Evolutionary conservation across 2,113 vertebrate genomes (phyloP).

Genomic region (Caracal caracal): DNA sequence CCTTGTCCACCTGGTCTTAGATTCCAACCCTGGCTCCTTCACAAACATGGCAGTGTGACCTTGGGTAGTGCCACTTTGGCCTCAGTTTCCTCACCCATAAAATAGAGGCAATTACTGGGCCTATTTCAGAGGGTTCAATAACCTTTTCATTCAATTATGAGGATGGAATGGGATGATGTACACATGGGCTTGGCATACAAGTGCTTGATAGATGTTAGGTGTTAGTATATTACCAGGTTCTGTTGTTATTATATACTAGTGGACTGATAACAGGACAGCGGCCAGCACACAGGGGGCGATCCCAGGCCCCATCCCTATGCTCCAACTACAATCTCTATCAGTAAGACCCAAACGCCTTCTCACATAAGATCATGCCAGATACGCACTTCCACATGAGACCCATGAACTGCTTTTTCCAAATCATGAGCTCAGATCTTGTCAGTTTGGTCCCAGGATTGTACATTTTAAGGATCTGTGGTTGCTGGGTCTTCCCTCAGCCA

Average conservation of each 20-base stretch:
- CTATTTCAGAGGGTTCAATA: neutral
- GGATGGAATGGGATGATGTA: neutral
- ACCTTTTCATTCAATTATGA: neutral
- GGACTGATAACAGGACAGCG: neutral
- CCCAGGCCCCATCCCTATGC: neutral
- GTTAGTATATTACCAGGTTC: neutral
- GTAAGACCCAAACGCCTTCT: neutral
- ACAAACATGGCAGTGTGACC: neutral
- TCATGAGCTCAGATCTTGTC: neutral
- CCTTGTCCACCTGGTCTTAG: neutral
- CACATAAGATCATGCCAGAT: neutral
- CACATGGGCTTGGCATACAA: neutral
- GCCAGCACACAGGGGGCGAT: neutral
- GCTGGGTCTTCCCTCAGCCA: slow-evolving; percentile 41
- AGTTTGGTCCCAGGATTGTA: neutral
- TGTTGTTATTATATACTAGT: neutral
- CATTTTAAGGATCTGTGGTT: slow-evolving; percentile 43
- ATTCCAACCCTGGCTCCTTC: neutral
- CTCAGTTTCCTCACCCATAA: neutral
- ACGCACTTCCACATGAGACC: neutral
- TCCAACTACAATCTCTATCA: neutral
- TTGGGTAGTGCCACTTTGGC: neutral
- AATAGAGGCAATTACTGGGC: neutral
- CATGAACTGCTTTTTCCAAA: neutral
- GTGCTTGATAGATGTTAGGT: neutral